phyloP scores from a whole-genome alignment of 2,113 vertebrate species.

The Castor canadensis region DNA sequence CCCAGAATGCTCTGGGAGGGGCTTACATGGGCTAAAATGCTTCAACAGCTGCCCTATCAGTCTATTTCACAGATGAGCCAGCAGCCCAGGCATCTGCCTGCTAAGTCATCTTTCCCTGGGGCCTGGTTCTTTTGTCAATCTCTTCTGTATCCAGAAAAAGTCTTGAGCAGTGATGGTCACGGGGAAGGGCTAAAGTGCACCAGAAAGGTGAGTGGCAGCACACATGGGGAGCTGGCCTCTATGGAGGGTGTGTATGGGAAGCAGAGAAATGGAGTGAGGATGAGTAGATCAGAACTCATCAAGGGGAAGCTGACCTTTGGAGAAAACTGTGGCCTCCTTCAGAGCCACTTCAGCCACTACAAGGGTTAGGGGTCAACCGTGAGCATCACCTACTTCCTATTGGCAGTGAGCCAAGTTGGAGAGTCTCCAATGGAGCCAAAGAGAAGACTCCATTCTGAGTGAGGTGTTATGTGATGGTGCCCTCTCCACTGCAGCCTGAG shows the following conservation, averaged over 20 bases:
- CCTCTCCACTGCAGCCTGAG: neutral
- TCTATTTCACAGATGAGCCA: neutral
- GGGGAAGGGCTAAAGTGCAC: neutral
- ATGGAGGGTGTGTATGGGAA: neutral
- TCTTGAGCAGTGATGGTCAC: neutral
- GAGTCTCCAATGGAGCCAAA: neutral
- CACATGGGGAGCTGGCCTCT: neutral
- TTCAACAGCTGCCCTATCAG: neutral
- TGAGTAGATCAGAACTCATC: neutral
- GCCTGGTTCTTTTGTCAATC: neutral
- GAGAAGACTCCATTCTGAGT: neutral
- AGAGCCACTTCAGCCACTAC: neutral
- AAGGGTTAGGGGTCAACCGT: neutral
- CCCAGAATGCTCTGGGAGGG: neutral
- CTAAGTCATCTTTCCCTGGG: neutral
- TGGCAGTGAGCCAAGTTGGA: neutral
- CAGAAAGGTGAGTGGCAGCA: neutral
- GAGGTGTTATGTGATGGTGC: neutral
- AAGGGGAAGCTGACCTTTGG: neutral
- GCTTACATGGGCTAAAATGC: neutral
- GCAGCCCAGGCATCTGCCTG: neutral
- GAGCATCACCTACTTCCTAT: neutral
- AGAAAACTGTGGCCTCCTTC: neutral
- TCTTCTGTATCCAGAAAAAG: neutral
- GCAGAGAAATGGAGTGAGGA: neutral